Conservation (phyloP, 2,888 invertebrate genomes). For the Mechanitis mazaeus region DNA sequence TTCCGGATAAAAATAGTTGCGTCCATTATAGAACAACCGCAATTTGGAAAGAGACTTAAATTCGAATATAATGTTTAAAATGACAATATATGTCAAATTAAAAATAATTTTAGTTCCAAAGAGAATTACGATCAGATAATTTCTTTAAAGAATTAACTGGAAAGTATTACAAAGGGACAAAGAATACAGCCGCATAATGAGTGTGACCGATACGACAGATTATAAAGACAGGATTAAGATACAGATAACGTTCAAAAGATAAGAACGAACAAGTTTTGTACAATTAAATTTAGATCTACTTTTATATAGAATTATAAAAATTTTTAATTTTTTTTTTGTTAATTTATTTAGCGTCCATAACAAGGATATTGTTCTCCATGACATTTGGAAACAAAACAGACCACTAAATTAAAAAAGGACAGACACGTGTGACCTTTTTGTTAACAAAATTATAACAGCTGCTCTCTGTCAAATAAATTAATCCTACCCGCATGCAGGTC, state of each 20-base stretch:
- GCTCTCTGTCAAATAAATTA: conserved; percentile 26
- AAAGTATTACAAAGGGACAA: too few relatives aligned
- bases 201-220: too few relatives aligned
- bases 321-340: conserved; percentile 7
- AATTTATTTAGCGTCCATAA: conserved; percentile 11
- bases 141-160: too few relatives aligned
- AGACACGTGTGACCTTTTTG: conserved; percentile 22
- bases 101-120: neutral
- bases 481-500: conserved; percentile 14
- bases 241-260: too few relatives aligned
- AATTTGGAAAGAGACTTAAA: neutral
- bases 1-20: conserved; percentile 14
- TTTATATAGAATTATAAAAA: too few relatives aligned
- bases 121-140: neutral
- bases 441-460: conserved; percentile 19
- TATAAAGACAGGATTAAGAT: too few relatives aligned
- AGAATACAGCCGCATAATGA: too few relatives aligned
- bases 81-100: conserved; percentile 1
- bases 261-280: too few relatives aligned
- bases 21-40: too few relatives aligned
- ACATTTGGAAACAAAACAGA: conserved; percentile 22
- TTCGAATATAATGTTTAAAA: neutral
- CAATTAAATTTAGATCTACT: too few relatives aligned
- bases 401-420: conserved; percentile 11
- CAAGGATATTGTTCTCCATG: conserved; percentile 23